Base-by-base conservation (phyloP, 2,797 vertebrate species). In the Poeciliopsis gracilis region DNA sequence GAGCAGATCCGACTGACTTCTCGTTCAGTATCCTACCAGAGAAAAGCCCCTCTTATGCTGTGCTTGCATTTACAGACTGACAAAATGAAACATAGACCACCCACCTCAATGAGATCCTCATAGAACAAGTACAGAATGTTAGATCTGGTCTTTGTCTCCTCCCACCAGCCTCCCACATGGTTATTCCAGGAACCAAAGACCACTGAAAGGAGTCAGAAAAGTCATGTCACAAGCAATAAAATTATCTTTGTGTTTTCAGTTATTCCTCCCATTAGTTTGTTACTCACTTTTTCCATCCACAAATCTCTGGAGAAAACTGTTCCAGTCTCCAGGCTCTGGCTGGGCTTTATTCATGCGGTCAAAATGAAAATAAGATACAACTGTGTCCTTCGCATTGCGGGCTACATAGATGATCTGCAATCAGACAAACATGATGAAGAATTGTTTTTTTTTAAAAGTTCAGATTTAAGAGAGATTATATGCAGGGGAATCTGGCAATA, bases 361-460 rank as follows among this genome's bases (percentile, higher is more conserved):
- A 90, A 97, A 97, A 87, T 97, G 94, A 80, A 95, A 97, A 89
- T 95, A 98, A 45, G 97, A 97, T 0, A 97, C 95, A 23, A 90
- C 78, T 38, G 80, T 96, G 93, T 98, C 97, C 84, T 97, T 98
- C 43, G 96, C 95, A 80, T 97, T 97, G 83, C 97, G 96, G 1
- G 96, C 96, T 78, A 97, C 90, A 0, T 97, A 97, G 73, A 98
- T 66, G 1, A 94, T 84, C 92, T 92, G 51, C 0, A 81, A 33
- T 46, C 33, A n/a, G 38, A 77, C 16, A 70, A 55, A 69, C 38
- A 36, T 49, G 2, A 55, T 45, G 25, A 5, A 70, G 41, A 23
- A 1, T 15, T 9, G 8, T 41, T 41, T 41, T 11, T 11, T 13
- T n/a, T n/a, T n/a, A 0, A n/a, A 69, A 69, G 23, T 23, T 25